Conservation (phyloP, 2,113 vertebrate species). For the Phalacrocorax aristotelis region DNA sequence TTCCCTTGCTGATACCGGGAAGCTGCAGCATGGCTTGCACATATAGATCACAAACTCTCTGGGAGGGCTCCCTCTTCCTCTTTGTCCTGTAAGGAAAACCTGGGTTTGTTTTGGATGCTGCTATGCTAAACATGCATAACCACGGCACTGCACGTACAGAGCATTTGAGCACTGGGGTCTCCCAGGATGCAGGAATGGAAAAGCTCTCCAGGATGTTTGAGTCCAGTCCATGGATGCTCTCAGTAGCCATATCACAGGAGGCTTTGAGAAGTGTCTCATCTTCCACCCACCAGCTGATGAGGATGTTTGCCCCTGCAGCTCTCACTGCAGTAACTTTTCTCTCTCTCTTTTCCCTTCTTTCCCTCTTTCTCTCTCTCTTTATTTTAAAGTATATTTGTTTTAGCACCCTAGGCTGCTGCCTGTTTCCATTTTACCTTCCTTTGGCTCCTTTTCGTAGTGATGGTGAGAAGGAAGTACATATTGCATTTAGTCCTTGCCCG, state of each 20-base stretch:
- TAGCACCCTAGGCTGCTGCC: background rate
- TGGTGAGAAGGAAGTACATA: background rate
- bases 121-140: background rate
- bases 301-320: background rate
- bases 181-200: background rate
- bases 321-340: background rate
- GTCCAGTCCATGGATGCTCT: background rate
- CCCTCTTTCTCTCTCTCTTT: background rate
- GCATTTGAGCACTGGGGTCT: background rate
- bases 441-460: background rate
- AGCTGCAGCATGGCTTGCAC: background rate
- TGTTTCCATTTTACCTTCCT: background rate
- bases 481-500: background rate
- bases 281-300: background rate
- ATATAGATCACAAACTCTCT: fast-evolving
- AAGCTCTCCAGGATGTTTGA: background rate
- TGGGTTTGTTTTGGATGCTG: background rate
- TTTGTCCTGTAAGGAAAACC: background rate
- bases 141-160: fast-evolving
- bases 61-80: background rate
- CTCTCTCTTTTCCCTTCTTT: background rate
- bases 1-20: background rate
- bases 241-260: background rate
- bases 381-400: background rate
- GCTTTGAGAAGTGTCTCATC: background rate